Base-by-base conservation (phyloP, 2,797 vertebrate species). In the Discoglossus pictus region DNA sequence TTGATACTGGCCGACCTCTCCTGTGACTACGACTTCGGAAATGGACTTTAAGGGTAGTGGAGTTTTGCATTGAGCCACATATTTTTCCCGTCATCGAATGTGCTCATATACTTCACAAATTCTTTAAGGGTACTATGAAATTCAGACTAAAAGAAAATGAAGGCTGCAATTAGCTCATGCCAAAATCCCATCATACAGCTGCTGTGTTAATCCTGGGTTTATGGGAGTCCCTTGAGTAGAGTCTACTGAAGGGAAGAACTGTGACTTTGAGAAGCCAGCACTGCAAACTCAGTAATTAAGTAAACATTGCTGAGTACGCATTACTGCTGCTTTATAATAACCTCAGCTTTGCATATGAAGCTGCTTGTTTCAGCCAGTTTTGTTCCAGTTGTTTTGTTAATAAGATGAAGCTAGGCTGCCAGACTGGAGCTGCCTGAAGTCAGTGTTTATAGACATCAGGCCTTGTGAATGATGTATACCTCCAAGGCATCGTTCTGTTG, bases 291-390 rank as follows among this genome's bases (percentile, higher is more conserved):
- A 13, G 36, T 65, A 56, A 66, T 27, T 25, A 27, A 8, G 16
- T 56, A 38, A 3, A 47, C 7, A 31, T 56, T 48, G 52, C 43
- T 48, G 52, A 40, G 43, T 66, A 31, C 24, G 39, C 62, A 18
- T 15, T 25, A 24, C 25, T 27, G 10, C 62, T 38, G 18, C 8
- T 55, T 63, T 44, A 44, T 23, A 54, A 44, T 50, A 50, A 43
- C 7, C 35, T 25, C 34, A 53, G 23, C 17, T 16, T 23, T 64
- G 24, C 50, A 23, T 54, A 11, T 44, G 2, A 53, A 64, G 39
- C 38, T 21, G 25, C 8, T 31, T 31, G 27, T 31, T 31, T 31
- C 27, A 31, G 27, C 27, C 8, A 31, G 27, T 4, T 31, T 8
- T 31, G 4, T 4, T 31, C 27, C 27, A 31, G 27, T 4, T 31